Evolutionary conservation across 2,113 vertebrate genomes (phyloP).

Genomic region (Labrus mixtus): DNA sequence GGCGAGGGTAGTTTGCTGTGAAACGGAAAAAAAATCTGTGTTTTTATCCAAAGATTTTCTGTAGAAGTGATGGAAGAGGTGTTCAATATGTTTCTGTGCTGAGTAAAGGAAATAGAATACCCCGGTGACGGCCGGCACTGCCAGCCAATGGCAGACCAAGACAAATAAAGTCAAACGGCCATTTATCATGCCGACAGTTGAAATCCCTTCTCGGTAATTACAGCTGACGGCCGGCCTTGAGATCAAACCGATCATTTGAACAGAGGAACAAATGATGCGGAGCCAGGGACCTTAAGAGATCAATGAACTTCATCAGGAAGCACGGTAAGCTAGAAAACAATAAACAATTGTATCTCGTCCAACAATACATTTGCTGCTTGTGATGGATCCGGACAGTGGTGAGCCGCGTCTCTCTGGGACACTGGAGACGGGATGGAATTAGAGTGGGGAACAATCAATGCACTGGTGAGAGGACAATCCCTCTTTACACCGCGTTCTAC

Average conservation of each 20-base stretch:
- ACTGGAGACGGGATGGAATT: conserved; percentile 62
- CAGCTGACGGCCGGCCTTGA: conserved; percentile 61
- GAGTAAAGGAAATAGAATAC: conserved; percentile 72
- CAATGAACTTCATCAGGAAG: conserved; percentile 78
- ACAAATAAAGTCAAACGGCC: conserved; percentile 77
- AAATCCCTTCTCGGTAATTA: conserved; percentile 78
- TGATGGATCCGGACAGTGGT: conserved; percentile 62
- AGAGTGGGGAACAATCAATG: conserved; percentile 68
- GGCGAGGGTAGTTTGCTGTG: conserved; percentile 30
- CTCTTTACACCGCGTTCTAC: conserved; percentile 35
- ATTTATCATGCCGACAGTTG: conserved; percentile 75
- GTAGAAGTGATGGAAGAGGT: conserved; percentile 68
- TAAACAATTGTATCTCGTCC: conserved; percentile 73
- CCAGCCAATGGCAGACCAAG: conserved; percentile 54
- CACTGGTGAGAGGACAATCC: conserved; percentile 59
- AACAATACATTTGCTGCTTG: conserved; percentile 44
- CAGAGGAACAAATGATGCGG: conserved; percentile 57
- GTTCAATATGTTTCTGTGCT: conserved; percentile 61
- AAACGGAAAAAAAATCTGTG: conserved; percentile 43
- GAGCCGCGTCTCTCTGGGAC: conserved; percentile 55
- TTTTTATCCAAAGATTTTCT: conserved; percentile 73
- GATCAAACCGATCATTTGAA: conserved; percentile 71
- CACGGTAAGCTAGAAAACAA: conserved; percentile 68
- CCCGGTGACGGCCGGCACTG: conserved; percentile 59
- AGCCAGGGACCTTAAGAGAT: conserved; percentile 55